Conservation (phyloP, 2,888 invertebrate species). For the Eulithis prunata region DNA sequence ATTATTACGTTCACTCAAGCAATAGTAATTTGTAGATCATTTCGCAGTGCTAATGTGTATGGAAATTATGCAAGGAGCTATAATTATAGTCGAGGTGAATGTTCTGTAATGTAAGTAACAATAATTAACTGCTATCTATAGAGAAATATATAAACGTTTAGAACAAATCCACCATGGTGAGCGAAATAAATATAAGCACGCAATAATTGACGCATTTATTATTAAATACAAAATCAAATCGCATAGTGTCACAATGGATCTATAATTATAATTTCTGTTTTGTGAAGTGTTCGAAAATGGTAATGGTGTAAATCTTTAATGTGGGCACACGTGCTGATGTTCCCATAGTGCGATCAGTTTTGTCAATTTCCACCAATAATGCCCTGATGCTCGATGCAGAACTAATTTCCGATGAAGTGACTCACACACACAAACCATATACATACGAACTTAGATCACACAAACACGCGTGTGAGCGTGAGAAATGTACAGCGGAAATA, state of each 20-base stretch:
- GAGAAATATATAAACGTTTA: constrained; percentile 12
- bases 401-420: constrained; percentile 78
- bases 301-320: constrained; percentile 70
- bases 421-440: constrained; percentile 64
- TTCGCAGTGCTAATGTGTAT: constrained; percentile 77
- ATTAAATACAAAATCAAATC: constrained; percentile 54
- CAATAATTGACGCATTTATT: constrained; percentile 48
- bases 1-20: constrained; percentile 71
- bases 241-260: constrained; percentile 45
- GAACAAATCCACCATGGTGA: not conserved
- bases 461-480: constrained; percentile 75
- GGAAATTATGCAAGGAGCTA: constrained; percentile 77
- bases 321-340: constrained; percentile 69
- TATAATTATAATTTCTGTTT: constrained; percentile 72
- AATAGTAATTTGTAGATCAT: constrained; percentile 77
- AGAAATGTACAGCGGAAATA: constrained; percentile 79
- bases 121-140: constrained; percentile 65
- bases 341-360: constrained; percentile 73
- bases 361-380: constrained; percentile 73
- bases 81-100: constrained; percentile 76
- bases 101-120: constrained; percentile 57
- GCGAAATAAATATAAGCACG: constrained; percentile 19
- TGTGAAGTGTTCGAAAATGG: constrained; percentile 56
- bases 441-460: constrained; percentile 69
- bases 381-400: constrained; percentile 70